Percentiles rank a stretch among this genome's conserved stretches.
Evolutionary conservation across 2,797 vertebrate species (phyloP).

Genomic region (Acestrorhynchus altus): DNA sequence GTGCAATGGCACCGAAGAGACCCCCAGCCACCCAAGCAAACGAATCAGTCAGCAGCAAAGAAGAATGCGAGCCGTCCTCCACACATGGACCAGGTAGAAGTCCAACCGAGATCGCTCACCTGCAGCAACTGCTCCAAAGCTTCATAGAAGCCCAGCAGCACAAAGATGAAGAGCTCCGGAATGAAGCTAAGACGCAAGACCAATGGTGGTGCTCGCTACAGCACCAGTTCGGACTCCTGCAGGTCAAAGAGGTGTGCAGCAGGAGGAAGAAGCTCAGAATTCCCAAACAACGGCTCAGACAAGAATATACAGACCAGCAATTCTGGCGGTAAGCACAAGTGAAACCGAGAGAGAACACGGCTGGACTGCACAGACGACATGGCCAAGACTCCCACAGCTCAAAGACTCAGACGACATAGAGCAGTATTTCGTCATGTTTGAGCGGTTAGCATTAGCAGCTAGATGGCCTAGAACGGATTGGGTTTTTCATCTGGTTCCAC

Average conservation of each 20-base stretch:
- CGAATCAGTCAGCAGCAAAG: not conserved
- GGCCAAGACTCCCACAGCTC: not conserved
- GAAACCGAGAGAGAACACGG: not conserved
- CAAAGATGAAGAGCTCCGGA: not conserved
- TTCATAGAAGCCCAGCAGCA: not conserved
- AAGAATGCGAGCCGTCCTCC: not conserved
- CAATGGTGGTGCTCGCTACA: too few species aligned
- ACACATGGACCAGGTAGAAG: not conserved
- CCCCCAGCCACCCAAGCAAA: too few species aligned
- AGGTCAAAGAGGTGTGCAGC: not conserved
- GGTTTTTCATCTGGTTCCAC: not conserved
- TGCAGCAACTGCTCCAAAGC: not conserved
- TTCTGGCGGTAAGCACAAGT: too few species aligned
- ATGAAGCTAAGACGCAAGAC: not conserved
- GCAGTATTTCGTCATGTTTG: not conserved
- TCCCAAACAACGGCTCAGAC: not conserved
- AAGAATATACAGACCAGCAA: not conserved
- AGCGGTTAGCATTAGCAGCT: not conserved
- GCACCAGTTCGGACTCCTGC: too few species aligned
- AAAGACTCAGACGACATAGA: not conserved
- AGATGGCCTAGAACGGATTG: not conserved
- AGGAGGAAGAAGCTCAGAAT: not conserved
- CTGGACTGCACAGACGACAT: not conserved
- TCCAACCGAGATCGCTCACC: not conserved
- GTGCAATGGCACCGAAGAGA: too few species aligned